These are phyloP conservation scores for Amia ocellicauda DNA, from an alignment of 2,113 vertebrate species.

Conservation along the genomic window DNA sequence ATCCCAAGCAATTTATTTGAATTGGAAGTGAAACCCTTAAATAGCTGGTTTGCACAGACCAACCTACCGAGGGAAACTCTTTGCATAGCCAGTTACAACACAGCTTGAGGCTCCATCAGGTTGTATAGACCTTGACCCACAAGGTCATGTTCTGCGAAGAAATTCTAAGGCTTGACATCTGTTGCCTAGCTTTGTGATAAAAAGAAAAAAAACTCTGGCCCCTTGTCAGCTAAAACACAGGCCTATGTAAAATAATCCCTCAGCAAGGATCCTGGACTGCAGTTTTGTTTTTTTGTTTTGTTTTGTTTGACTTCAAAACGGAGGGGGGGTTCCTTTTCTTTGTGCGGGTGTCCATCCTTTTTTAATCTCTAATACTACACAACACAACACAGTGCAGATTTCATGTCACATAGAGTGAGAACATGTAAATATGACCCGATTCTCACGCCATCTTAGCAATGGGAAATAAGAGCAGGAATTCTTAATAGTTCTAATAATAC, in stretches of 20 bases:
- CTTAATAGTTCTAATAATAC: too few relatives aligned
- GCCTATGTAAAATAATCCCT: conserved; percentile 64
- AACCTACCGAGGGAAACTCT: conserved; percentile 57
- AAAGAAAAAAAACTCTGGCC: conserved; percentile 44
- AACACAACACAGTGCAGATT: too few relatives aligned
- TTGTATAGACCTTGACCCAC: conserved; percentile 63
- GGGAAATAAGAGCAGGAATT: too few relatives aligned
- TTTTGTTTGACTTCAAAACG: conserved; percentile 14
- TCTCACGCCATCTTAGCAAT: too few relatives aligned
- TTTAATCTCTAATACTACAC: too few relatives aligned
- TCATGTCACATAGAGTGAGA: too few relatives aligned
- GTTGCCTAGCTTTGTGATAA: conserved; percentile 63
- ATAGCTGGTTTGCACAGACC: conserved; percentile 53
- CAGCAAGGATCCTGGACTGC: conserved; percentile 66
- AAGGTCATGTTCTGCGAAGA: conserved; percentile 66
- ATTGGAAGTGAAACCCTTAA: too few relatives aligned
- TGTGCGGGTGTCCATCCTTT: conserved; percentile 52
- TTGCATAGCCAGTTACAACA: conserved; percentile 50
- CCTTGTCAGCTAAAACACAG: conserved; percentile 63
- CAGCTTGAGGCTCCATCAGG: conserved; percentile 62
- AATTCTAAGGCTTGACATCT: conserved; percentile 71
- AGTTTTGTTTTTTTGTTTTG: conserved; percentile 47
- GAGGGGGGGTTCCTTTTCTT: conserved; percentile 57
- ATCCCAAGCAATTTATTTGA: too few relatives aligned
- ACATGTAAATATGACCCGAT: too few relatives aligned